These are phyloP conservation scores for Hydrotaea diabolus DNA, from an alignment of 2,888 invertebrate species.

Conservation along the genomic window DNA sequence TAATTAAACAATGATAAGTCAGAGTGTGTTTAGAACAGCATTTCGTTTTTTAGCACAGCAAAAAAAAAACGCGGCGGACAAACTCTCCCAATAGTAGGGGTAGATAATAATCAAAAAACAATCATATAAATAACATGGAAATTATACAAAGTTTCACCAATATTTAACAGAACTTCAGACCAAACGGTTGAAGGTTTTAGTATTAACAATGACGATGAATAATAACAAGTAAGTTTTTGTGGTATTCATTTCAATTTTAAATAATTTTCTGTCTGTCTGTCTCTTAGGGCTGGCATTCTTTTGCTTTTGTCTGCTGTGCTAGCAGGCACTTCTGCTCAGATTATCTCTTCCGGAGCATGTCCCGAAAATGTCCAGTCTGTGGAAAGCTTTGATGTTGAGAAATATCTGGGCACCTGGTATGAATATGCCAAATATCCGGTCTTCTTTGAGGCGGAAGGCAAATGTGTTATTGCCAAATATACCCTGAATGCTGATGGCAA, in stretches of 20 bases:
- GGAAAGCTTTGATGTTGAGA: conserved; percentile 52
- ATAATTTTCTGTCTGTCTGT: too few relatives aligned
- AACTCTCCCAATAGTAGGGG: too few relatives aligned
- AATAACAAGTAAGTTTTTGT: neutral
- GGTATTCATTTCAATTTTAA: neutral
- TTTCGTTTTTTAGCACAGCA: neutral
- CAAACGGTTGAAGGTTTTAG: neutral
- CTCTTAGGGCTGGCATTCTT: neutral
- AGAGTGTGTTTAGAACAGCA: neutral
- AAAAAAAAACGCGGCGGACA: neutral
- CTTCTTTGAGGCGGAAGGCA: conserved; percentile 85
- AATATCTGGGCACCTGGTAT: conserved; percentile 88
- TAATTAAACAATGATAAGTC: neutral
- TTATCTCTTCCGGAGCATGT: conserved; percentile 54
- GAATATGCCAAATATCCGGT: conserved; percentile 88
- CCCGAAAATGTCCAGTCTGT: conserved; percentile 55
- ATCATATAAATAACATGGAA: neutral
- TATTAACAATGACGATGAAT: neutral
- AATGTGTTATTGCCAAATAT: conserved; percentile 86
- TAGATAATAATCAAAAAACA: too few relatives aligned
- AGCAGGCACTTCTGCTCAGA: conserved; percentile 49
- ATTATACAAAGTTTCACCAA: neutral
- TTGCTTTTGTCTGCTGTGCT: conserved; percentile 9
- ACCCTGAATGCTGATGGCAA: conserved; percentile 79
- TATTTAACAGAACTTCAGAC: neutral